Base-by-base conservation (phyloP, 2,113 vertebrate species). In the Gallinago paraguaiae region DNA sequence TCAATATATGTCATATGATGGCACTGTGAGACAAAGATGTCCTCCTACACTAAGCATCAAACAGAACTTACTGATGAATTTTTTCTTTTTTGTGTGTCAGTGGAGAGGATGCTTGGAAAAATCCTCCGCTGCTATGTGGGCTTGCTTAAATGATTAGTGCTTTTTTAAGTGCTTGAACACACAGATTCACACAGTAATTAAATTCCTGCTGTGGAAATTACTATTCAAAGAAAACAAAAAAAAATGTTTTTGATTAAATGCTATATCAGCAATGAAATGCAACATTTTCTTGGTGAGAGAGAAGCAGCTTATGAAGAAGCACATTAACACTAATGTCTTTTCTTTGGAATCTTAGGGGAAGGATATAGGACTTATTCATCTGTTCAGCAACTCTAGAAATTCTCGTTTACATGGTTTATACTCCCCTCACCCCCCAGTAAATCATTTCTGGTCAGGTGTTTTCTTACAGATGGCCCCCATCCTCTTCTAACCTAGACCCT, bases 181-280 rank as follows among this genome's bases (percentile, higher is more conserved):
- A 93, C 13, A 88, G 81, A 93, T 95, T 91, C 75, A 96, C 63
- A 46, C 30, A 84, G 64, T 82, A 95, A 96, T 96, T 96, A 96
- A 96, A 92, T 90, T 82, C 69, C 46, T 94, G 51, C 64, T 86
- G 45, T 92, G 78, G 81, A 92, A 96, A 95, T 95, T 78, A 56
- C 51, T 86, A 61, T 92, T 96, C 69, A 90, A 93, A 90, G 74
- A 86, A 85, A 96, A 95, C 82, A 93, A 88, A 90, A 53, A 86
- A 88, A 69, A 78, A 14, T 51, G 11, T 0, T 90, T 96, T 88
- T 96, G 33, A 81, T 92, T 93, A 90, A 94, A 75, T 88, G 33
- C 51, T 89, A 2, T 64, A 43, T 93, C 57, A 95, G 67, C 64
- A 95, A 71, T 59, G 37, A 94, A 88, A 54, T 35, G 17, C 69